Evolutionary conservation across 92 coral and sea anemone species (phyloP).

Genomic region (Pocillopora grandis): DNA sequence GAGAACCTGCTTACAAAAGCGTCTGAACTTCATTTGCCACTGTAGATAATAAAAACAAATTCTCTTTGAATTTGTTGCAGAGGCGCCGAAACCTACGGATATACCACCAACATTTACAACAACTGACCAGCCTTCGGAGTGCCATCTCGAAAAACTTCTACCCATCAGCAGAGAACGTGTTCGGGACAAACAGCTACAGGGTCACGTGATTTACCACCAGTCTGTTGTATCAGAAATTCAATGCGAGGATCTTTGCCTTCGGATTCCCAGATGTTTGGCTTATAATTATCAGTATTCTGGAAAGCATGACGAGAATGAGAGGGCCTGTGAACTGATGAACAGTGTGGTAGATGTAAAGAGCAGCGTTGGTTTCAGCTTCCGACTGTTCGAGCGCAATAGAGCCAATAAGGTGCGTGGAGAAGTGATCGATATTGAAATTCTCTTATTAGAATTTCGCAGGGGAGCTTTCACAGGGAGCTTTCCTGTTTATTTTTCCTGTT

Average conservation of each 20-base stretch:
- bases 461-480: too few species aligned
- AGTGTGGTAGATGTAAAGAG: conserved; percentile 1
- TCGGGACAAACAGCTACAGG: conserved; percentile 31
- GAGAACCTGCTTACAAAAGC: too few species aligned
- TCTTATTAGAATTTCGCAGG: too few species aligned
- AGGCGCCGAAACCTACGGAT: background rate
- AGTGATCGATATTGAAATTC: background rate
- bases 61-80: background rate
- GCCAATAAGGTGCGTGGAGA: conserved; percentile 26
- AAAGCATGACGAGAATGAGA: background rate
- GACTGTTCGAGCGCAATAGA: conserved; percentile 53
- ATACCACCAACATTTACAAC: background rate
- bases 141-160: background rate
- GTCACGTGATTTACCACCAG: conserved; percentile 40
- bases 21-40: too few species aligned
- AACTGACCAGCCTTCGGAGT: background rate
- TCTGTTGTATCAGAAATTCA: conserved; percentile 50
- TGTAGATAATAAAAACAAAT: too few species aligned
- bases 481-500: too few species aligned
- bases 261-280: conserved; percentile 45
- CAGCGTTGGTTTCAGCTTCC: conserved; percentile 27
- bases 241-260: conserved; percentile 58
- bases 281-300: conserved; percentile 46
- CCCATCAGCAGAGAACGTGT: conserved; percentile 43
- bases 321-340: conserved; percentile 40